Evolutionary conservation across 2,888 invertebrate species (phyloP), one percentile per base, ranked within the genome.

Genomic region (Calliopum simillimum): DNA sequence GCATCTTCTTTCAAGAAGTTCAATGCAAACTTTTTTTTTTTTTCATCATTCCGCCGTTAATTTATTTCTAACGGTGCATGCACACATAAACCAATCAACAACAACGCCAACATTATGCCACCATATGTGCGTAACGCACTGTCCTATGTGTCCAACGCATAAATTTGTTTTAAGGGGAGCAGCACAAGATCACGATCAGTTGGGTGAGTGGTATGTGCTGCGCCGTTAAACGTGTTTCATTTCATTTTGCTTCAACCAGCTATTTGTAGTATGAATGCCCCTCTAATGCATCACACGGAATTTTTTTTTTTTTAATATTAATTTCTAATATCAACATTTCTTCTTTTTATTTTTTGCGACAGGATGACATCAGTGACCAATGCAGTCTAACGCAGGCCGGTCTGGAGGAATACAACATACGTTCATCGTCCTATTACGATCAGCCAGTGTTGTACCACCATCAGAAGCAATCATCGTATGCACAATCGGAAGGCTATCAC

Each of bases 401-500:
- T 79, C 87, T 92, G 72, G 92, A 92, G 82, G 90, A 91, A 78
- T 92, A 92, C 80, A 90, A 92, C 81, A 90, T 90, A 75, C 88
- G 90, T 73, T 78, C 82, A 44, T 82, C 81, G 64, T 89, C 89
- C 75, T 91, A 90, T 81, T 89, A 89, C 72, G 87, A 87, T 79
- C 88, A 87, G 75, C 89, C 89, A 73, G 86, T 85, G 62, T 56
- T 78, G 71, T 89, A 88, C 78, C 88, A 89, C 77, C 92, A 92
- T 82, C 91, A 91, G 77, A 92, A 91, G 79, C 92, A 92, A 80
- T 89, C 91, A 51, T 92, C 92, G 66, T 93, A 93, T 86, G 93
- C 93, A 64, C 93, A 93, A 80, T 92, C 92, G 66, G 93, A 93
- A 86, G 93, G 93, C 65, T 93, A 93, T 84, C 93, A 93, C 83